These are phyloP conservation scores for Zaprionus capensis DNA, from an alignment of 1,140 invertebrate genomes.

Conservation along the genomic window DNA sequence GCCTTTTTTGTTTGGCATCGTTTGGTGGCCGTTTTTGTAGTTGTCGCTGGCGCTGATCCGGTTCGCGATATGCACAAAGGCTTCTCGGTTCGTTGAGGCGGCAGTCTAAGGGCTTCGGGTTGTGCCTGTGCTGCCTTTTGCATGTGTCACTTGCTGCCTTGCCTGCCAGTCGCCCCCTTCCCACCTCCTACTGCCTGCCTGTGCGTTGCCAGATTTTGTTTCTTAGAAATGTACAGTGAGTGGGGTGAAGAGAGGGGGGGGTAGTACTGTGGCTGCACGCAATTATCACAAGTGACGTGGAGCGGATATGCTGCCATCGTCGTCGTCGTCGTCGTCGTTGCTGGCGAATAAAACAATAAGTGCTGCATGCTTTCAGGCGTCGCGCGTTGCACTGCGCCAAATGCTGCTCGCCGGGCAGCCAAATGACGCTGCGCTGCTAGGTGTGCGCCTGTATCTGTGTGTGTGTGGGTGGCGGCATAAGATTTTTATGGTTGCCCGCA, in stretches of 20 bases:
- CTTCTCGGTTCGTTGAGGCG: slow-evolving; percentile 62
- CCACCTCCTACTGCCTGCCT: not conserved
- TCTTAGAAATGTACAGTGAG: slow-evolving; percentile 57
- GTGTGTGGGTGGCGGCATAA: slow-evolving; percentile 24
- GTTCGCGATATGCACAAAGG: slow-evolving; percentile 79
- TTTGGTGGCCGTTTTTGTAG: slow-evolving; percentile 42
- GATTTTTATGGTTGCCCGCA: slow-evolving; percentile 81
- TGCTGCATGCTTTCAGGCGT: slow-evolving; percentile 78
- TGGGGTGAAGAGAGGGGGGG: not conserved
- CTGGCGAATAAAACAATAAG: slow-evolving; percentile 78
- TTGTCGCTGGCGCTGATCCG: slow-evolving; percentile 73
- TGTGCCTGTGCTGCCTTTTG: slow-evolving; percentile 36
- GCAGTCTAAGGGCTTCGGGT: slow-evolving; percentile 42
- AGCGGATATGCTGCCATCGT: slow-evolving; percentile 74
- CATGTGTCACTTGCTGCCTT: slow-evolving; percentile 46
- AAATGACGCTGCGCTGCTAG: slow-evolving; percentile 53
- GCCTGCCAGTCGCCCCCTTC: too few species aligned
- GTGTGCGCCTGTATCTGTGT: not conserved
- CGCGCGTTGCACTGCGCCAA: slow-evolving; percentile 63
- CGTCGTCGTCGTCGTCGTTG: slow-evolving; percentile 27
- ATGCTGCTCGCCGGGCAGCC: slow-evolving; percentile 67
- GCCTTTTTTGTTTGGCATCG: slow-evolving; percentile 42
- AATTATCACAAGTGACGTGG: slow-evolving; percentile 82
- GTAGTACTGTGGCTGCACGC: slow-evolving; percentile 61
- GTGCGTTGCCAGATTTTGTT: slow-evolving; percentile 69